Evolutionary conservation across 2,797 vertebrate genomes (phyloP).

Genomic region (Brachymystax lenok): DNA sequence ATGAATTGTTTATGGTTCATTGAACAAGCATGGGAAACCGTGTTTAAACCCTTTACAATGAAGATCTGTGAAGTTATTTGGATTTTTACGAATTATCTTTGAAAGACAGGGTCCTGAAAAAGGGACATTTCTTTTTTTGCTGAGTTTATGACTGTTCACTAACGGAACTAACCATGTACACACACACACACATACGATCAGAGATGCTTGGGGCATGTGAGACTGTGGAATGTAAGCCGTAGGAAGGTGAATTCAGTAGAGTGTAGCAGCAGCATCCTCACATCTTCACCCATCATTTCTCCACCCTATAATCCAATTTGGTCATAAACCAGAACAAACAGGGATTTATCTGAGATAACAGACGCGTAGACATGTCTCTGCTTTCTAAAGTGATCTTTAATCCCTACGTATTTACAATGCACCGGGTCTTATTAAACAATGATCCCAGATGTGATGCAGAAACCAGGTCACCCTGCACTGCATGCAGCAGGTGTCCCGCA

Average conservation of each 20-base stretch:
- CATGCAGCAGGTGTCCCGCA: constrained; percentile 1
- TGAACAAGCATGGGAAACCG: too few species aligned
- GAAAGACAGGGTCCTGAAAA: too few species aligned
- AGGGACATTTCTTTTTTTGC: neutral
- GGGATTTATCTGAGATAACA: constrained; percentile 6
- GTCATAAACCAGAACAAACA: constrained; percentile 13
- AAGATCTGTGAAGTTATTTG: too few species aligned
- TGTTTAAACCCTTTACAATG: too few species aligned
- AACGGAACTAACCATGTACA: neutral
- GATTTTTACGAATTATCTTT: too few species aligned
- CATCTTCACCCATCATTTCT: constrained; percentile 1
- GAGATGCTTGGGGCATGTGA: neutral
- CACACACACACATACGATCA: neutral
- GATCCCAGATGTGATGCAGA: neutral
- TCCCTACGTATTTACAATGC: neutral
- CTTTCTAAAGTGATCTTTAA: constrained; percentile 2
- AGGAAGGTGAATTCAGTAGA: neutral
- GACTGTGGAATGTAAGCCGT: neutral
- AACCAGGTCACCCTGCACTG: neutral
- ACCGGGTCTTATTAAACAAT: constrained; percentile 1
- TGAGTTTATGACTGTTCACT: too few species aligned
- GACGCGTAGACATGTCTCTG: constrained; percentile 3
- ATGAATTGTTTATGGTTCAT: too few species aligned
- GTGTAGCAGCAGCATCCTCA: neutral
- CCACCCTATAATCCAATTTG: neutral